Percentiles rank a stretch among this genome's conserved stretches.
Conservation (phyloP, 2,797 vertebrate species). For the Sebastes kiyomatsui region DNA sequence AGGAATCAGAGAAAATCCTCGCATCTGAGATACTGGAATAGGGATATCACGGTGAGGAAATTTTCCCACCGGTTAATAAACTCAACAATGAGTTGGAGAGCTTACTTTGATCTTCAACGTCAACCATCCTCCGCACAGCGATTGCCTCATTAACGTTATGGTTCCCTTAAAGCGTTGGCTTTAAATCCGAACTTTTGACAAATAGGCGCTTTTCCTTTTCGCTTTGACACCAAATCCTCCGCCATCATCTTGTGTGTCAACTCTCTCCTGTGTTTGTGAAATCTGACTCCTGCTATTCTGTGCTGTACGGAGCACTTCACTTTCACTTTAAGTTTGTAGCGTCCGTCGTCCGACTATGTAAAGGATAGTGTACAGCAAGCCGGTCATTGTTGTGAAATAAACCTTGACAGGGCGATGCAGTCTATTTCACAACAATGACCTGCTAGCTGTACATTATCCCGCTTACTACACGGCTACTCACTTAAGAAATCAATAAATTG, state of each 20-base stretch:
- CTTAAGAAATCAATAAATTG: too few relatives aligned
- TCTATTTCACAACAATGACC: too few relatives aligned
- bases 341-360: fast-evolving
- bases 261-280: background rate
- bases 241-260: background rate
- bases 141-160: background rate
- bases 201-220: background rate
- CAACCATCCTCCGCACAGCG: too few relatives aligned
- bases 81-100: background rate
- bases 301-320: background rate
- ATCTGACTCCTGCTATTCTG: too few relatives aligned
- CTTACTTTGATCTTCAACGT: background rate
- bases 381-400: too few relatives aligned
- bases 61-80: too few relatives aligned
- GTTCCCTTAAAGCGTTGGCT: background rate
- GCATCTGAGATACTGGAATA: background rate
- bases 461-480: too few relatives aligned
- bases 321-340: background rate
- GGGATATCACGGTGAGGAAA: too few relatives aligned
- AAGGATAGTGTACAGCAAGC: too few relatives aligned
- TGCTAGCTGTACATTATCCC: too few relatives aligned
- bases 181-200: fast-evolving
- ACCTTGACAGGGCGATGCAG: too few relatives aligned
- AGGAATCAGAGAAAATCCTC: background rate
- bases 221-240: background rate